These are phyloP conservation scores for Agriopis leucophaearia DNA, from an alignment of 2,888 invertebrate genomes.

Conservation along the genomic window DNA sequence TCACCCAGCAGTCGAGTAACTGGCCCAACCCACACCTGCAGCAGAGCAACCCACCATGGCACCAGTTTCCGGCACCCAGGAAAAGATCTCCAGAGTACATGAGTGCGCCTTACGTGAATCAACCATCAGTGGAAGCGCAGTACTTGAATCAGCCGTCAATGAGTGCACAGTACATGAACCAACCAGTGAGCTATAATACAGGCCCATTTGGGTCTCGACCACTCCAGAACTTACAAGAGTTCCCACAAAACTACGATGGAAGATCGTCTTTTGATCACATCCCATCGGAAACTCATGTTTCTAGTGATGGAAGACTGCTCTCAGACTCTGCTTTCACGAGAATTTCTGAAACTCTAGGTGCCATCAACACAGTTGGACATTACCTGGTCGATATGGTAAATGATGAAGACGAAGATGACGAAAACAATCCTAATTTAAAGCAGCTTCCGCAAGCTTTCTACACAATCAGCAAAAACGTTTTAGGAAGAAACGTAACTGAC, in stretches of 20 bases:
- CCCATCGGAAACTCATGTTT: constrained; percentile 46
- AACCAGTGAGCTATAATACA: constrained; percentile 54
- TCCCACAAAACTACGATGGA: constrained; percentile 37
- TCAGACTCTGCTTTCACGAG: constrained; percentile 88
- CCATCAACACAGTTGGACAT: constrained; percentile 94
- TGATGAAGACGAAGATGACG: constrained; percentile 75
- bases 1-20: constrained; percentile 65
- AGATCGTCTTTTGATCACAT: constrained; percentile 52
- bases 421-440: constrained; percentile 74
- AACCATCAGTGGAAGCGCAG: constrained; percentile 38
- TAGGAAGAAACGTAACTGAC: constrained; percentile 91
- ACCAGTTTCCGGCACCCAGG: constrained; percentile 74
- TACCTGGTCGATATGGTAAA: constrained; percentile 93
- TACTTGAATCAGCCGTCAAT: constrained; percentile 24
- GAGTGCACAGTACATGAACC: constrained; percentile 33
- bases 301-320: constrained; percentile 82
- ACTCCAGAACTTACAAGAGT: constrained; percentile 34
- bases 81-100: constrained; percentile 73
- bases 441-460: constrained; percentile 90
- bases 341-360: constrained; percentile 90
- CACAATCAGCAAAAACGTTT: constrained; percentile 92
- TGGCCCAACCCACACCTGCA: constrained; percentile 65
- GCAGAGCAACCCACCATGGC: constrained; percentile 73
- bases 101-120: constrained; percentile 31
- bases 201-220: constrained; percentile 50